Base-by-base conservation (phyloP, 2,888 invertebrate species). In the Eurois occulta region DNA sequence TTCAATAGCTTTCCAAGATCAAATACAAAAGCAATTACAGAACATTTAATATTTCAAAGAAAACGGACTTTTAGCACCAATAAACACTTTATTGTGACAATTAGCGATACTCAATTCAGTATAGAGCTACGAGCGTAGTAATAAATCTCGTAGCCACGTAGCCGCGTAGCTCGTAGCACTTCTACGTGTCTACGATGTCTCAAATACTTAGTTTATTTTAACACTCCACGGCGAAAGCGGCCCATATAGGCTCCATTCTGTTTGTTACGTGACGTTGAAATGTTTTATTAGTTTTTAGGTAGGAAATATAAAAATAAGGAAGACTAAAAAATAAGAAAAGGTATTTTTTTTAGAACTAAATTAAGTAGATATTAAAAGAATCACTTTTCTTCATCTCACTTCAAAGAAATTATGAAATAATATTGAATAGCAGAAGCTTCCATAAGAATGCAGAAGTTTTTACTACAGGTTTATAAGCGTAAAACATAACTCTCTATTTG, bases 111-210 rank as follows among this genome's bases (percentile, higher is more conserved):
- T 88, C 86, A 80, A 84, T 89, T 88, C 87, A 86, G 89, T 89
- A 88, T 87, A 90, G 88, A 87, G 88, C 87, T 91, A 89, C 91
- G 90, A 64, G 80, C 88, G 91, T 91, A 89, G 93, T 90, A 91
- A 93, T 94, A 94, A 93, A 94, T 93, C 92, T 92, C 89, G 89
- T 87, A 88, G 90, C 90, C 90, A 90, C 90, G 91, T 90, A 90
- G 88, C 88, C 78, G 85, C 85, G 86, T 88, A 90, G 88, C 84
- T 77, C 83, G 88, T 90, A 90, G 87, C 84, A 86, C 83, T 86
- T 87, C 81, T 86, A 87, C 87, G 89, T 86, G 83, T 84, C 85
- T 84, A 85, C 85, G 86, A 85, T 73, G 88, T 86, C 81, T 84
- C 85, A 90, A 88, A 89, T 89, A 84, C 80, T 83, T 88, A 86